A percentile compares a stretch with the other conserved stretches of the same genome.
Evolutionary conservation across 2,888 invertebrate species (phyloP).

Genomic region (Sesamia inferens): DNA sequence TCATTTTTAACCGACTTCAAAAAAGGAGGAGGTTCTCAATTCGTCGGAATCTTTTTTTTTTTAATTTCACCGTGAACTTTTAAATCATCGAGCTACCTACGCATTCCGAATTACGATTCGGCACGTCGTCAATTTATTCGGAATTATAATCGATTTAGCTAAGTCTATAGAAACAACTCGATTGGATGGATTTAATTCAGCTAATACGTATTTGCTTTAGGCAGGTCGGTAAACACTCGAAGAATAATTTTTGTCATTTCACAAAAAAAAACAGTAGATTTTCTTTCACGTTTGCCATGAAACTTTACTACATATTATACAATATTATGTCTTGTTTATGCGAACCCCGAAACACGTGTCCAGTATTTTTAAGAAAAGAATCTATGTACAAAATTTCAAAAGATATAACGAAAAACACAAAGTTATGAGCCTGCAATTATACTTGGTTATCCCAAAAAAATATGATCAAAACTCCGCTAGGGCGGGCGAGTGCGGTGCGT

Average conservation of each 20-base stretch:
- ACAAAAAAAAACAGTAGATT: background rate
- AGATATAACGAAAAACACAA: too few relatives aligned
- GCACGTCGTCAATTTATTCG: constrained; percentile 19
- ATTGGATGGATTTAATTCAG: constrained; percentile 24
- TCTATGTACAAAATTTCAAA: too few relatives aligned
- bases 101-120: constrained; percentile 5
- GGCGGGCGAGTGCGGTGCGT: too few relatives aligned
- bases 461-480: too few relatives aligned
- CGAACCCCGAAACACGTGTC: too few relatives aligned
- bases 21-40: too few relatives aligned
- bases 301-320: too few relatives aligned
- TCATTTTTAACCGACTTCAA: background rate
- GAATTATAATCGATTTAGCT: constrained; percentile 33
- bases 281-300: background rate
- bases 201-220: constrained; percentile 17
- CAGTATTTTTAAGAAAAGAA: too few relatives aligned
- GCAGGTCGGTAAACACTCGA: constrained; percentile 14
- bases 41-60: background rate
- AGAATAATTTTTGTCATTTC: background rate
- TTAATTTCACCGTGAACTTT: background rate
- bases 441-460: too few relatives aligned
- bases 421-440: too few relatives aligned
- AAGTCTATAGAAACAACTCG: constrained; percentile 26
- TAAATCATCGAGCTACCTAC: background rate
- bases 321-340: too few relatives aligned